Base-by-base conservation (phyloP, 2,797 vertebrate species). In the Myotis daubentonii region DNA sequence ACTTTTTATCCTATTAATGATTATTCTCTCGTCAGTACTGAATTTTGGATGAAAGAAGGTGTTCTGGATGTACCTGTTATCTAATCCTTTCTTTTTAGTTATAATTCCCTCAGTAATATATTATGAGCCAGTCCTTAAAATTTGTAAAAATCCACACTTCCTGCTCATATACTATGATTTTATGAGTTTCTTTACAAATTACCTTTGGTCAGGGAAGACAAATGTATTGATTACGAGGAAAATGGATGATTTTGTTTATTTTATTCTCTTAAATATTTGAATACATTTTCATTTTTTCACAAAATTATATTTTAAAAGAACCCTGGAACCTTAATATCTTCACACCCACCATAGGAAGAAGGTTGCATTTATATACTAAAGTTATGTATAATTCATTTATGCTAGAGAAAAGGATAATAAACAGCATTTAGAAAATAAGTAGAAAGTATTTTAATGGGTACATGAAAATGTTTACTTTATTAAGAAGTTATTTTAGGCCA, bases 401-500 rank as follows among this genome's bases (percentile, higher is more conserved):
- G 20, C 71, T 86, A 49, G 80, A 93, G 85, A 70, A 90, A 91
- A 84, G 10, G 33, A 83, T n/a, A 7, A 53, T 75, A n/a, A 87
- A 80, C 19, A 70, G 30, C 82, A 93, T 74, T 92, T 90, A 79
- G 36, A 70, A 92, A 68, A 84, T 78, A 92, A 94, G 82, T 68
- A n/a, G 47, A 74, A 71, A 41, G 53, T n/a, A 3, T 62, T 65
- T 89, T 91, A 86, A 93, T 60, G 38, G 38, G 15, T 6, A 74
- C 17, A 44, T 82, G 17, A 76, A 88, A 85, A 74, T 93, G 8
- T 84, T 92, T 93, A 60, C 19, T 66, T 88, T 47, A 49, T 41
- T 70, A 87, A 94, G 71, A 30, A 30, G 60, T 62, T 30, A 2
- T 62, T 62, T 62, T 30, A 62, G 60, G 99, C 99, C 99, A 99